Base-by-base conservation (phyloP, 2,888 invertebrate genomes). In the Heteropelma amictum region DNA sequence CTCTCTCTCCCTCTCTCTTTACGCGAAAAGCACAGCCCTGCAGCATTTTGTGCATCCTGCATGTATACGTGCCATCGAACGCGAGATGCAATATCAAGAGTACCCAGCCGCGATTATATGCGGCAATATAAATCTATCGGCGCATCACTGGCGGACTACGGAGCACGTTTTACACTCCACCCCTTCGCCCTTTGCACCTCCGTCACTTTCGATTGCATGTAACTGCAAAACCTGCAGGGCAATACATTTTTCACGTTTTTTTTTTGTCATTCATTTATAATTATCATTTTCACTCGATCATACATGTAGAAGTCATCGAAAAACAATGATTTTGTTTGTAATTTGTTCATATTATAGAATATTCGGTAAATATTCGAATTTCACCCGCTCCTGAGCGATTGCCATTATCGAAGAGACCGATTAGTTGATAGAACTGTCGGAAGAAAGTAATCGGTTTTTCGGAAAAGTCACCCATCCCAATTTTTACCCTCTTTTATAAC, bases 61-160 rank as follows among this genome's bases (percentile, higher is more conserved):
- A 49, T 63, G 26, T 63, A 28, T 30, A 28, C 10, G 21, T 12
- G 42, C 10, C 56, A 56, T 40, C 33, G 28, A 64, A 51, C 63
- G 68, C 63, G 42, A 40, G 38, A 40, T 47, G 45, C 58, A 64
- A 72, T 67, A 72, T 67, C 67, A 72, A 60, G 61, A 47, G 67
- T 54, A 49, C 56, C 45, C 63, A 63, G 35, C 63, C 54, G 49
- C 49, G 58, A 68, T 68, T 69, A 73, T 69, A 73, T 42, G 51
- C 45, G 45, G 60, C 56, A 53, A 73, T 73, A 73, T 73, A 73
- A 73, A 73, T 73, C 73, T 73, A 73, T 63, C 68, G 68, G 68
- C 54, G 68, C 68, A 68, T 73, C 63, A 63, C 63, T 68, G 42
- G 40, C 49, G 23, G 60, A 38, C 33, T 53, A 33, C 26, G 47